Evolutionary conservation across 2,888 invertebrate species (phyloP).

Genomic region (Nasonia oneida): DNA sequence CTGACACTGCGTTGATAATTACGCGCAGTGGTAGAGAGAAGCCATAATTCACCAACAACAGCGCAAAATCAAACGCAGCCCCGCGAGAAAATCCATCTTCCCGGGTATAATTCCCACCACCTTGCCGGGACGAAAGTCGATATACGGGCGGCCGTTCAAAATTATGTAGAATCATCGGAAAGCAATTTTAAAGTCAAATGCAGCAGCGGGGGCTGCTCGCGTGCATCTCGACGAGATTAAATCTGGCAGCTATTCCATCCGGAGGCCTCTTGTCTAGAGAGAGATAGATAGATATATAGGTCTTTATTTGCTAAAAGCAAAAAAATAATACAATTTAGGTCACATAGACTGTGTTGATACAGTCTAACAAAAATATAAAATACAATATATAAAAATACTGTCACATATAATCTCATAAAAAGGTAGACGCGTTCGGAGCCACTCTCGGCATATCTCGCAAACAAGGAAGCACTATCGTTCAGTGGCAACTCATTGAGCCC

Average conservation of each 20-base stretch:
- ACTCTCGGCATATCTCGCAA: slow-evolving; percentile 33
- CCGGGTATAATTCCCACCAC: not conserved
- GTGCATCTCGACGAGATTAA: slow-evolving; percentile 24
- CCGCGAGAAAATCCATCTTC: not conserved
- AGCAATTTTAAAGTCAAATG: slow-evolving; percentile 57
- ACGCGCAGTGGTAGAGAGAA: not conserved
- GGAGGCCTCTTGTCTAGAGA: not conserved
- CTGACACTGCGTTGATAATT: not conserved
- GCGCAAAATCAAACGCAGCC: not conserved
- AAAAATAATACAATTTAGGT: too few species aligned
- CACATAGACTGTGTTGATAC: too few species aligned
- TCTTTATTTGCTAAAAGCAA: too few species aligned
- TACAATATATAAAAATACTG: too few species aligned
- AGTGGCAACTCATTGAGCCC: slow-evolving; percentile 53
- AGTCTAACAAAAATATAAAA: too few species aligned
- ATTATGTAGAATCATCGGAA: slow-evolving; percentile 46
- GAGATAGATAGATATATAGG: too few species aligned
- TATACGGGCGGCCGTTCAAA: not conserved
- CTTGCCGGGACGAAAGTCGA: slow-evolving; percentile 4
- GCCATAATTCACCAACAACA: not conserved
- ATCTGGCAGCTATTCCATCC: slow-evolving; percentile 20
- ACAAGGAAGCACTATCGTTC: slow-evolving; percentile 38
- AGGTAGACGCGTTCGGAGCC: not conserved
- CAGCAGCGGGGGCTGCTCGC: not conserved
- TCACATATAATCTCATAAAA: too few species aligned